These are phyloP conservation scores for Leucophenga montana DNA, from an alignment of 2,888 invertebrate species.

Conservation along the genomic window DNA sequence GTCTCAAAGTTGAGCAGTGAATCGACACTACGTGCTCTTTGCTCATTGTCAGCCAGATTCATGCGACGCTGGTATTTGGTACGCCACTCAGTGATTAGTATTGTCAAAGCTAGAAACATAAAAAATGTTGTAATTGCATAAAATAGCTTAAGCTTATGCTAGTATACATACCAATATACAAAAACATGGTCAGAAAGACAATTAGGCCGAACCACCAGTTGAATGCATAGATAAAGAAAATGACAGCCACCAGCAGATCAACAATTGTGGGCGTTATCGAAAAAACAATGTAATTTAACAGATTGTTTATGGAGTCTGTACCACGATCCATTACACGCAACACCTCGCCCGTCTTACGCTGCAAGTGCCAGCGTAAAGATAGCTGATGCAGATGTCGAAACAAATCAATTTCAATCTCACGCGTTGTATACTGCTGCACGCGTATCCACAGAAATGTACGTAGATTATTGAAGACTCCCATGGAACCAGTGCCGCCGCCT, in stretches of 20 bases:
- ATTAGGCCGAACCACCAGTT: constrained; percentile 96
- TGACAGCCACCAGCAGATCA: constrained; percentile 92
- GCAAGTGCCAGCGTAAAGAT: constrained; percentile 95
- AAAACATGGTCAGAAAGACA: constrained; percentile 92
- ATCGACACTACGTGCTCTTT: constrained; percentile 93
- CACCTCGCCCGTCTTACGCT: constrained; percentile 97
- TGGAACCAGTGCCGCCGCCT: constrained; percentile 93
- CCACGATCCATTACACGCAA: constrained; percentile 97
- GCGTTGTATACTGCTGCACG: constrained; percentile 95
- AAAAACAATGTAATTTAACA: constrained; percentile 93
- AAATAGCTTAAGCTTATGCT: constrained; percentile 23
- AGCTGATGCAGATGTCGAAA: constrained; percentile 91
- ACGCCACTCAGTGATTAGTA: constrained; percentile 96
- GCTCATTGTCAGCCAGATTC: constrained; percentile 95
- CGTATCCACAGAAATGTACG: constrained; percentile 95
- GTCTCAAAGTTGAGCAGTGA: constrained; percentile 98
- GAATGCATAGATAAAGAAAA: constrained; percentile 90
- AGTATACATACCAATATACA: constrained; percentile 87
- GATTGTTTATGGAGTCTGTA: constrained; percentile 94
- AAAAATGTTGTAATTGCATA: constrained; percentile 20
- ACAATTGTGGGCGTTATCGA: constrained; percentile 93
- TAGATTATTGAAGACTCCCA: constrained; percentile 94
- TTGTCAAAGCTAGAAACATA: constrained; percentile 79
- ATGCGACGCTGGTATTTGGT: constrained; percentile 94
- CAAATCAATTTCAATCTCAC: constrained; percentile 90